phyloP scores from a whole-genome alignment of 2,888 invertebrate species.

The Nipponacmea schrenckii region DNA sequence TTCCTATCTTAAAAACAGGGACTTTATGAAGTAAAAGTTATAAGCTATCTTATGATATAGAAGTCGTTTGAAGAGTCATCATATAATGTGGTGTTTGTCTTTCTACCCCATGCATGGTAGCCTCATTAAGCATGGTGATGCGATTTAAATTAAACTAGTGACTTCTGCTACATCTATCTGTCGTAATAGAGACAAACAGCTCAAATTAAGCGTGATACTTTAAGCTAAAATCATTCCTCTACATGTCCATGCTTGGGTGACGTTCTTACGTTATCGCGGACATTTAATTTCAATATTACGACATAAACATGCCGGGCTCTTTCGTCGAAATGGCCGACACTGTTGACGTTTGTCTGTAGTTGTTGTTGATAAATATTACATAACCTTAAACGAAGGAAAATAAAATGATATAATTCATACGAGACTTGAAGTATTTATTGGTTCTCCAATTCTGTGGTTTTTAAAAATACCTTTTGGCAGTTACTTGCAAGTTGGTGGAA shows the following conservation, averaged over 20 bases:
- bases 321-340: too few species aligned
- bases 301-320: too few species aligned
- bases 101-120: not conserved
- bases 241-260: too few species aligned
- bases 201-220: not conserved
- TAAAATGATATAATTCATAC: not conserved
- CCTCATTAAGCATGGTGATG: not conserved
- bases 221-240: not conserved
- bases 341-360: not conserved
- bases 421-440: not conserved
- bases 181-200: not conserved
- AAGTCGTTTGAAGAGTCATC: too few species aligned
- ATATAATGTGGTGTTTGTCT: too few species aligned
- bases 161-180: not conserved
- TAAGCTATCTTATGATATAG: too few species aligned
- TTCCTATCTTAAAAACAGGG: too few species aligned
- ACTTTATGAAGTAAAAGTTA: too few species aligned
- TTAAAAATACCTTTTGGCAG: too few species aligned
- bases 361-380: constrained; percentile 1
- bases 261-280: too few species aligned
- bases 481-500: not conserved
- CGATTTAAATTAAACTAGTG: constrained; percentile 1
- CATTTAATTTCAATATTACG: too few species aligned
- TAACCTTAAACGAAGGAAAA: not conserved
- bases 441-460: too few species aligned